Evolutionary conservation across 2,113 vertebrate species (phyloP).

Genomic region (Nibea coibor): DNA sequence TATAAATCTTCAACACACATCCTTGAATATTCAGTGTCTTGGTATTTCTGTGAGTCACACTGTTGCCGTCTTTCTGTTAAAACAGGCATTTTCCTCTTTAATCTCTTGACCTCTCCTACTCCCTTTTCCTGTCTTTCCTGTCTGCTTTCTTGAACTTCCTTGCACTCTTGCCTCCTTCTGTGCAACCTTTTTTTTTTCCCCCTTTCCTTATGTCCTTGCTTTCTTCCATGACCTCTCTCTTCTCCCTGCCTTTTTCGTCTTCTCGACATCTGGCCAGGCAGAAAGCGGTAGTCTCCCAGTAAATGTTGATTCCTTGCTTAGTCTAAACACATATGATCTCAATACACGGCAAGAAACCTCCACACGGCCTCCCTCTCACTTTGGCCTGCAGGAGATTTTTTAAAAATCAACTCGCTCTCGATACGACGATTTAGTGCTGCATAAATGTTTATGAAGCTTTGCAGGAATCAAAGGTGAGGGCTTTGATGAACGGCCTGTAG

Average conservation of each 20-base stretch:
- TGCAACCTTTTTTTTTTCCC: background rate
- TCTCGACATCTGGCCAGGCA: slow-evolving; percentile 56
- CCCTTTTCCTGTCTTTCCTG: background rate
- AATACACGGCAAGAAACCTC: no score
- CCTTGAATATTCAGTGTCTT: slow-evolving; percentile 70
- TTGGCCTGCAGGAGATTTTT: background rate
- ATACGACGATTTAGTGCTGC: slow-evolving; percentile 27
- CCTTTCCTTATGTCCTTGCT: slow-evolving; percentile 5
- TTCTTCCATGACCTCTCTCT: background rate
- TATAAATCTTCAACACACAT: slow-evolving; percentile 71
- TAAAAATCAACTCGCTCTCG: background rate
- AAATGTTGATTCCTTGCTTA: slow-evolving; percentile 51
- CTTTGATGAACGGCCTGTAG: slow-evolving; percentile 53
- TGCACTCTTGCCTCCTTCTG: background rate
- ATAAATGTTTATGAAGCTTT: slow-evolving; percentile 62
- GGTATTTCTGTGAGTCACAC: slow-evolving; percentile 73
- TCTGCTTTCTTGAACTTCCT: slow-evolving; percentile 17
- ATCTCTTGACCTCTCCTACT: slow-evolving; percentile 51
- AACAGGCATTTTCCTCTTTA: slow-evolving; percentile 57
- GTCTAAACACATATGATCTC: slow-evolving; percentile 52
- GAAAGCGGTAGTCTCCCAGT: slow-evolving; percentile 29
- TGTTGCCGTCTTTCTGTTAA: slow-evolving; percentile 43
- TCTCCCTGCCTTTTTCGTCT: slow-evolving; percentile 12
- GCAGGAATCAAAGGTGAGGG: slow-evolving; percentile 29
- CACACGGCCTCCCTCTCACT: background rate